Conservation (phyloP, 2,113 vertebrate genomes). For the Hemiscyllium ocellatum region DNA sequence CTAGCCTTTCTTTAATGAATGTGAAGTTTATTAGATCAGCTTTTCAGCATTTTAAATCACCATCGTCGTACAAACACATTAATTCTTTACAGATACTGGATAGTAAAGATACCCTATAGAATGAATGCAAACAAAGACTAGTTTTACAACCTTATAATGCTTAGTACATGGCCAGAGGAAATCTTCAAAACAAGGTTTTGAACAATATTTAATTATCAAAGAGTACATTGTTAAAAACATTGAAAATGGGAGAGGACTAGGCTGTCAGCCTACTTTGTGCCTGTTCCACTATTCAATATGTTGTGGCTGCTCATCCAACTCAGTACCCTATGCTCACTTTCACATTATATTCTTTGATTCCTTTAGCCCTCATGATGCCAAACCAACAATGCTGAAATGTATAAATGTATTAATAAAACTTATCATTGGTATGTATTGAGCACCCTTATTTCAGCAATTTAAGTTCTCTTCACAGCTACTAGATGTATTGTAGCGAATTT, state of each 20-base stretch:
- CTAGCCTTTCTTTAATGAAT: background rate
- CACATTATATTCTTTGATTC: too few relatives aligned
- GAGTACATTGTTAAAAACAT: too few relatives aligned
- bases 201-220: background rate
- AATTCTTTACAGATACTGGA: background rate
- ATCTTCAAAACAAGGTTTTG: background rate
- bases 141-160: background rate
- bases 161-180: background rate
- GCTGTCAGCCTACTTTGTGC: too few relatives aligned
- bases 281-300: too few relatives aligned
- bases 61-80: background rate
- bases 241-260: too few relatives aligned
- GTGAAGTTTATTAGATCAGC: background rate
- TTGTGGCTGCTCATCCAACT: too few relatives aligned
- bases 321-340: too few relatives aligned
- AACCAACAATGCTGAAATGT: background rate
- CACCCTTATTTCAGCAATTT: background rate
- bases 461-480: background rate
- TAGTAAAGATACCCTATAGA: background rate
- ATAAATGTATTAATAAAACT: background rate
- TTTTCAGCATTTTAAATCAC: background rate
- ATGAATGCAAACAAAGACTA: background rate
- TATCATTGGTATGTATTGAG: background rate
- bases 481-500: background rate
- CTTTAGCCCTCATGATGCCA: too few relatives aligned